Evolutionary conservation across 2,797 vertebrate genomes (phyloP).

Genomic region (Octomys mimax): DNA sequence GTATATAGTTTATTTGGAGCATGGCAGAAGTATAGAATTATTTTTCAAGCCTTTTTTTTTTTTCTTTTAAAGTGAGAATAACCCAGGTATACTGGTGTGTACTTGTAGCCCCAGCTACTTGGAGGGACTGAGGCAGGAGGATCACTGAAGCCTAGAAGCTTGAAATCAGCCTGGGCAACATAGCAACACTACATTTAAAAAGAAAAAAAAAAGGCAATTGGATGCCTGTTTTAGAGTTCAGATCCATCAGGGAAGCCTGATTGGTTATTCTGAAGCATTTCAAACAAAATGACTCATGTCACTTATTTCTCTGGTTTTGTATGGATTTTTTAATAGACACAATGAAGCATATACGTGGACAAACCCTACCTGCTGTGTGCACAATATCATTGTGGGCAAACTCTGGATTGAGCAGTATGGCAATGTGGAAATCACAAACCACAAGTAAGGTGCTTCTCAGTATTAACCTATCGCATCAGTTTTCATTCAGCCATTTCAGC

Average conservation of each 20-base stretch:
- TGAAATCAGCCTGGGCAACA: not conserved
- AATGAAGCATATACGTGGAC: constrained; percentile 99
- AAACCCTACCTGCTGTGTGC: constrained; percentile 98
- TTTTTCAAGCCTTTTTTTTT: not conserved
- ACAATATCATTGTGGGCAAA: constrained; percentile 99
- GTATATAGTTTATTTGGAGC: not conserved
- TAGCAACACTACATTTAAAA: not conserved
- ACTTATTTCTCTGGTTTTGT: not conserved
- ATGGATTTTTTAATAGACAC: constrained; percentile 89
- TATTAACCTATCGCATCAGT: accelerated
- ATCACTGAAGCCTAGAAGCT: not conserved
- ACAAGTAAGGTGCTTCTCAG: constrained; percentile 91
- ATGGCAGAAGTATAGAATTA: not conserved
- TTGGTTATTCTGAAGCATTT: not conserved
- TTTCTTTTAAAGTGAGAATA: not conserved
- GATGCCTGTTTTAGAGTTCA: not conserved
- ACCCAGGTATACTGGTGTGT: no score
- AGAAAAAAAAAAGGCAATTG: not conserved
- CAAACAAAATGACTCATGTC: not conserved
- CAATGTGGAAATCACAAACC: constrained; percentile 97
- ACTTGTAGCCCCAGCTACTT: not conserved
- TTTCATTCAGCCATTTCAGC: not conserved
- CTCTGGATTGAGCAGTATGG: constrained; percentile 99
- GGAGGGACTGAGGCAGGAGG: not conserved
- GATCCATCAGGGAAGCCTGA: not conserved